Evolutionary conservation across 1,140 invertebrate genomes (phyloP), one percentile per base, ranked within the genome.

Genomic region (Meloidogyne floridensis): DNA sequence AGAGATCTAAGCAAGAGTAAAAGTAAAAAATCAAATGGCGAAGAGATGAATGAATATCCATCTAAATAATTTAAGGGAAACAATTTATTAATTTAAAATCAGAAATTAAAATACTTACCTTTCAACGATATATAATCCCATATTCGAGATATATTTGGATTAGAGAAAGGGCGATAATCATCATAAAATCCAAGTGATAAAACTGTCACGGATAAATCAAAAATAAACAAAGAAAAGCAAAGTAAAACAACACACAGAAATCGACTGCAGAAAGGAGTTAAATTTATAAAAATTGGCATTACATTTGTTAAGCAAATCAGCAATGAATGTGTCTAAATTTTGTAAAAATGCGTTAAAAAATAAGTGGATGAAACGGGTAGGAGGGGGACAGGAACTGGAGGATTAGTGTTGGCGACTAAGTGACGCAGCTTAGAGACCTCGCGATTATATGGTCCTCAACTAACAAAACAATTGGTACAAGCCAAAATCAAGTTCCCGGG

Each of bases 1-100:
- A 74, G 43, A 74, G 72, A 74, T 47, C 72, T 11, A 54, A 74
- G 53, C 72, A 74, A 8, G 18, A 74, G 72, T 54, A 74, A 54
- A 47, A 54, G 1, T 15, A 74, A 47, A 74, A 74, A 74, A 7
- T 74, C 72, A 54, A 74, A 51, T n/a, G 72, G 72, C 5, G 43
- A 51, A 51, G 15, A 54, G 43, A 74, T 54, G 18, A 74, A 74
- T 5, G 72, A 74, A 6, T 74, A 74, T 7, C 72, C 72, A 54
- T 74, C 72, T 74, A 32, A 74, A 74, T 6, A 18, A 65, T 65
- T n/a, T 32, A 32, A 32, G n/a, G 59, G 15, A n/a, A n/a, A n/a
- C 7, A 6, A 65, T 6, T 59, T 59, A 4, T 54, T 54, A 54
- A 10, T 54, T 71, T 20, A 6, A 71, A 71, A 5, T n/a, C 15